Evolutionary conservation across 2,888 invertebrate genomes (phyloP), one percentile per base, ranked within the genome.

Genomic region (Hylaea fasciaria): DNA sequence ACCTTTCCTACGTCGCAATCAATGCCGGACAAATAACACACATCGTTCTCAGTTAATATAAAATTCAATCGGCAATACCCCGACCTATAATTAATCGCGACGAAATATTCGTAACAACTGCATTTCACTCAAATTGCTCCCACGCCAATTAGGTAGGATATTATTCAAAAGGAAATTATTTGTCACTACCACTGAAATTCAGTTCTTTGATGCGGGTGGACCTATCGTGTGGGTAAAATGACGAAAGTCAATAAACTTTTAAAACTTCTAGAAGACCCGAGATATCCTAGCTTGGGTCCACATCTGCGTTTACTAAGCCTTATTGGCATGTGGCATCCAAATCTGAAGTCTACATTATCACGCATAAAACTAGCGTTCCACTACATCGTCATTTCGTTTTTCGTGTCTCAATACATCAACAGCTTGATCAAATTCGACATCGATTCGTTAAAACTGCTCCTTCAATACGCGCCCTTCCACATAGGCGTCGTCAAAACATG

Each of bases 401-500:
- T 87, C 68, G 69, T 78, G 17, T 81, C 79, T 37, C 83, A 85
- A 62, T 87, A 86, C 60, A 32, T 85, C 2, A 88, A 78, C 71
- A 84, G 81, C 57, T 47, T 72, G 4, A 62, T 83, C 13, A 69
- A 68, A 44, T 75, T 78, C n/a, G 70, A 77, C 35, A 2, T 62
- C 2, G 73, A 68, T n/a, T 77, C 79, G 1, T 47, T 87, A 0
- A 77, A 77, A 49, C 67, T 81, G 7, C 77, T 88, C 32, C 66
- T 88, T 0, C 81, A 86, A 54, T 84, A 81, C 52, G 81, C 81
- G 5, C 87, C 88, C 1, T 88, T 86, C 60, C 88, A 88, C 55
- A 76, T 87, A 67, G 86, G 86, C 0, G 72, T 86, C 1, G 37
- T 82, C 0, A 87, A 87, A 62, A 57, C 76, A 1, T 80, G 80